A percentile compares a stretch with the other conserved stretches of the same genome.
These are phyloP conservation scores for Drosophila suboccidentalis DNA, from an alignment of 2,888 invertebrate species.

Conservation along the genomic window DNA sequence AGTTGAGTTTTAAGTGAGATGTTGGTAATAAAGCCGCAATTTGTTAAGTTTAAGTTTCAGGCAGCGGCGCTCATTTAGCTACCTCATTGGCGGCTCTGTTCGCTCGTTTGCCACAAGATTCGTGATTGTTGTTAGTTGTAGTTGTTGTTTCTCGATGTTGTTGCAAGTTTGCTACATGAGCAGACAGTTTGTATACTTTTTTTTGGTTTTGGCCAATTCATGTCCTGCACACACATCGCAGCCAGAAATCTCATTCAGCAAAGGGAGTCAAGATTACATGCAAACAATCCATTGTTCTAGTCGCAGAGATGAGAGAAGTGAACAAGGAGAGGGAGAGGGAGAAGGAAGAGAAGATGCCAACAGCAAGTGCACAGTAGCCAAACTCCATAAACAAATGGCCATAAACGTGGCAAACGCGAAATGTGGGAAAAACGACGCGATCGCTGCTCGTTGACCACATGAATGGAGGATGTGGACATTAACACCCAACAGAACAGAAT, in stretches of 20 bases:
- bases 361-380: conserved; percentile 72
- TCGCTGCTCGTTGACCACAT: conserved; percentile 42
- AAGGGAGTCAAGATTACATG: conserved; percentile 60
- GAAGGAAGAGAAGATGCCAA: conserved; percentile 1
- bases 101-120: conserved; percentile 68
- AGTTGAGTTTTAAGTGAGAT: conserved; percentile 74
- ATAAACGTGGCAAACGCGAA: conserved; percentile 58
- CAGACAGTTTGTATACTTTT: conserved; percentile 28
- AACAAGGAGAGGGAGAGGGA: not conserved
- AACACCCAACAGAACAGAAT: conserved; percentile 54
- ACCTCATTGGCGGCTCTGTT: conserved; percentile 81
- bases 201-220: conserved; percentile 36
- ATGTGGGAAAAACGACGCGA: conserved; percentile 72
- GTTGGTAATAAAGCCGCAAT: conserved; percentile 81
- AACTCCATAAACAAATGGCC: conserved; percentile 68
- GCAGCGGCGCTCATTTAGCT: conserved; percentile 71
- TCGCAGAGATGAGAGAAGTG: not conserved
- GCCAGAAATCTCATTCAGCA: conserved; percentile 43
- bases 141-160: conserved; percentile 22
- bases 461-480: conserved; percentile 54
- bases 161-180: conserved; percentile 37
- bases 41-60: conserved; percentile 78
- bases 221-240: conserved; percentile 68
- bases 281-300: conserved; percentile 78
- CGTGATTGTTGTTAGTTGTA: conserved; percentile 64